Evolutionary conservation across 2,888 invertebrate species (phyloP).

Genomic region (Andrena haemorrhoa): DNA sequence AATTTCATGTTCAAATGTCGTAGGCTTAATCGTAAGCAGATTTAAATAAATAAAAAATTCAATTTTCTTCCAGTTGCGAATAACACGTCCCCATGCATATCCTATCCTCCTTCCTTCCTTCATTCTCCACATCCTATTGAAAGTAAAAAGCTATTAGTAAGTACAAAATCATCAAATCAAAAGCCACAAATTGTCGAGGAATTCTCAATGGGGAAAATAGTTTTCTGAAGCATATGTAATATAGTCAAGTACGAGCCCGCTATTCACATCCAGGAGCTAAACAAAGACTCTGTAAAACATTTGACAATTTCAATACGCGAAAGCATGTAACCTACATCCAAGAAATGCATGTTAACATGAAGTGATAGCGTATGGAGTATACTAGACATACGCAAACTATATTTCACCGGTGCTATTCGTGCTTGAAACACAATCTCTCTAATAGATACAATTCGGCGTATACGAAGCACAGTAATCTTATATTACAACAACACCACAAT

Average conservation of each 20-base stretch:
- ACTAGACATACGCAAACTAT: constrained; percentile 67
- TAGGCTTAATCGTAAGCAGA: constrained; percentile 68
- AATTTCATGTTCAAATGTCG: constrained; percentile 67
- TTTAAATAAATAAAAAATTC: constrained; percentile 69
- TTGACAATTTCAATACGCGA: constrained; percentile 70
- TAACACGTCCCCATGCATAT: constrained; percentile 83
- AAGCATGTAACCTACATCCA: constrained; percentile 70
- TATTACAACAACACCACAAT: constrained; percentile 52
- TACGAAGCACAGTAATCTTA: constrained; percentile 61
- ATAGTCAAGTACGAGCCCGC: constrained; percentile 72
- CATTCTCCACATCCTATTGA: constrained; percentile 81
- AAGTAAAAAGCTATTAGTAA: constrained; percentile 85
- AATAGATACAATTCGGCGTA: constrained; percentile 54
- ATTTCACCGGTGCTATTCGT: constrained; percentile 61
- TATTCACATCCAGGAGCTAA: constrained; percentile 76
- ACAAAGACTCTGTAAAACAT: constrained; percentile 76
- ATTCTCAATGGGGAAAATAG: constrained; percentile 67
- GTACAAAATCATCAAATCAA: constrained; percentile 77
- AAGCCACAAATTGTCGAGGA: constrained; percentile 69
- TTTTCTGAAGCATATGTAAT: constrained; percentile 66
- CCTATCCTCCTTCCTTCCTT: constrained; percentile 82
- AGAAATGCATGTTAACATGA: constrained; percentile 69
- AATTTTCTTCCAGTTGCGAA: constrained; percentile 80
- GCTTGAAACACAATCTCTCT: constrained; percentile 63
- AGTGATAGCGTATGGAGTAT: constrained; percentile 64